Evolutionary conservation across 2,888 invertebrate species (phyloP), one percentile per base, ranked within the genome.

Genomic region (Phortica okadai): DNA sequence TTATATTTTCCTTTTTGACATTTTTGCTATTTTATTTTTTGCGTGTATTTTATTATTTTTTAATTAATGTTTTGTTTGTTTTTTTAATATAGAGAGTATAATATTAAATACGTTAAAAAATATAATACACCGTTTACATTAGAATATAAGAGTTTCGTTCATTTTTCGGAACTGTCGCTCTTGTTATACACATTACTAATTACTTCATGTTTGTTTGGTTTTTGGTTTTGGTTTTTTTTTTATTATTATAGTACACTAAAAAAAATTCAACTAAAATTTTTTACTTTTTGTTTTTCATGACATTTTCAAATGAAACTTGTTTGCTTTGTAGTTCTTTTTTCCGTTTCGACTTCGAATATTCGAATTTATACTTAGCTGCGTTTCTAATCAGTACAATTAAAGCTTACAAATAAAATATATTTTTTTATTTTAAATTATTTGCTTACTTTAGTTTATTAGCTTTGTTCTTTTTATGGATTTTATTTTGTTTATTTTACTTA

Each of bases 61-160:
- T 58, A 33, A 33, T 56, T 70, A 42, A 16, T 21, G 21, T 21
- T 70, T 80, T 75, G 62, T 58, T 79, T 79, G 80, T 74, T 75
- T 72, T 74, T 79, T 74, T 78, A 76, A 83, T 78, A 82, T 50
- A 75, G 77, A 87, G 87, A 86, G 84, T 88, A 84, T 82, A 81
- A 33, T 10, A 45, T 41, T 86, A 82, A 84, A 82, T 86, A 87
- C 79, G 74, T 87, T 86, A 85, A 86, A 87, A 86, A 88, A 87
- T 86, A 86, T 85, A 86, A 85, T 86, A 87, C 84, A 87, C 83
- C 82, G 70, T 56, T 80, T 87, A 88, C 86, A 85, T 5, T 86
- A 86, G 85, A 88, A 86, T 85, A 80, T 84, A 86, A 86, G 84
- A 83, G 83, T 81, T 87, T 82, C 79, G 66, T 56, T 74, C 78